Evolutionary conservation across 2,888 invertebrate species (phyloP), one percentile per base, ranked within the genome.

Genomic region (Tiphia femorata): DNA sequence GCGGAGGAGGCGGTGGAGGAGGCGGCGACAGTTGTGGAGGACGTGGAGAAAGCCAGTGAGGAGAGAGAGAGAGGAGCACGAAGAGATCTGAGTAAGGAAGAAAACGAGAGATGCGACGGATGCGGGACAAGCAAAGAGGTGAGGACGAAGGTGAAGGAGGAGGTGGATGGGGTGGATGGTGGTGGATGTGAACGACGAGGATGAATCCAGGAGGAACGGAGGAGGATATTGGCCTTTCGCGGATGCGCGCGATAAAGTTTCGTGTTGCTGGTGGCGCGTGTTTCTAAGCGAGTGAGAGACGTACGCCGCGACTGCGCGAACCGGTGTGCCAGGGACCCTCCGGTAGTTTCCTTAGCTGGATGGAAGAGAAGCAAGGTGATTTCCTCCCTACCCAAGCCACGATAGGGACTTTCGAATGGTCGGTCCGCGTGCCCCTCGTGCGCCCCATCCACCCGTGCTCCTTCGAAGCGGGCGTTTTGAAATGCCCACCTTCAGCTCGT

Each of bases 281-380:
- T 20, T 38, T 41, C 41, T 35, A 48, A 62, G 50, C 49, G 56
- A 63, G 49, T 53, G 52, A 65, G 68, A 76, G 75, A 76, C 76
- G 78, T 74, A 78, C 82, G 77, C 67, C 77, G 81, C 82, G 81
- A 74, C 79, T 81, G 82, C 81, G 80, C 79, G 78, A 77, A 80
- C 77, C 79, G 76, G 76, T 82, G 77, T 82, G 81, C 41, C 58
- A 44, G 70, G 57, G 49, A 58, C 59, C n/a, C n/a, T n/a, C n/a
- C n/a, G n/a, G n/a, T n/a, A n/a, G 70, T 64, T 67, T 58, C 62
- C 42, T 49, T 44, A 48, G 48, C 64, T 42, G 49, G 66, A 52
- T 57, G 68, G 53, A 65, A 68, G 50, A 57, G 63, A 37, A 57
- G 42, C 59, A 42, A 63, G 66, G 59, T 52, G 43, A 61, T 37